Base-by-base conservation (phyloP, 2,797 vertebrate species). In the Lacerta agilis region DNA sequence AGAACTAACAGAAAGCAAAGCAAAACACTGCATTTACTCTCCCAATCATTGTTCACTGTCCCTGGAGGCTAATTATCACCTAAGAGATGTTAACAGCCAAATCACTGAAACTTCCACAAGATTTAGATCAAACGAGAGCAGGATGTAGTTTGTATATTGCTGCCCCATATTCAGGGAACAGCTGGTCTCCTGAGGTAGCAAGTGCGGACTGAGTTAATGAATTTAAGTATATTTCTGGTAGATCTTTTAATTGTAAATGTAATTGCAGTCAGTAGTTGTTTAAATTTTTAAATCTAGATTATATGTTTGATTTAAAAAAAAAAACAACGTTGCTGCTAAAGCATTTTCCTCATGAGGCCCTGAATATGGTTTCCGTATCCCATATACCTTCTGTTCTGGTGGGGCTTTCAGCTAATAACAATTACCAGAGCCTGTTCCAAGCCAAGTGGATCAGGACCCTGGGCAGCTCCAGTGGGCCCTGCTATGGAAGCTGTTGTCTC, bases 51-150 rank as follows among this genome's bases (percentile, higher is more conserved):
- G 90, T 92, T 88, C 88, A 79, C 90, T 87, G 49, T 86, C 91
- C 92, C 91, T 85, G 86, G 93, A 94, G 91, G 85, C 93, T 92
- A 92, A 95, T 95, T 94, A 94, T 89, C 87, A 91, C 87, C 89
- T 94, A 90, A 93, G 93, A 96, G 91, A 94, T 92, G 93, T 94
- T 95, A 95, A 95, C 93, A 90, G 88, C 88, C 91, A 82, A 90
- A 91, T 95, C 92, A 88, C 15, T 94, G 91, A 79, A 93, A 83
- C 90, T 94, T 94, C 1, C 87, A 78, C 90, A 93, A 94, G 93
- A 89, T 95, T 96, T 93, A 92, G 93, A 94, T 95, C 95, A 95
- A 94, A 93, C 89, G 82, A 67, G 81, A 94, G 91, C 88, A 95
- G 92, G 90, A 93, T 89, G 92, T 94, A 94, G 89, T 94, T 95